Conservation (phyloP, 2,888 invertebrate genomes). For the Sinelater perroti region DNA sequence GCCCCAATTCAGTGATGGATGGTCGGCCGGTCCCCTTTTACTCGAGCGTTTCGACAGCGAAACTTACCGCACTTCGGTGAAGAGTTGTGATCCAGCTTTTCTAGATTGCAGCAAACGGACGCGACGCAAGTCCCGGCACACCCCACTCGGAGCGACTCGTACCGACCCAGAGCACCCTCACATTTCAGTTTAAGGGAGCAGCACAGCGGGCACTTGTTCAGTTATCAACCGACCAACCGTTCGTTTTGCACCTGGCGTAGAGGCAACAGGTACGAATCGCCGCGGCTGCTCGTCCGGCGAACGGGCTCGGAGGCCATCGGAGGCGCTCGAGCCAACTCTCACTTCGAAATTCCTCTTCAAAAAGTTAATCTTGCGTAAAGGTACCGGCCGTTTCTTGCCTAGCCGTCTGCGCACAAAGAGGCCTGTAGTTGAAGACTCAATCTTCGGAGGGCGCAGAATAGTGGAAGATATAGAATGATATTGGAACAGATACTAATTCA, state of each 20-base stretch:
- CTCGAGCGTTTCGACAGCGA: neutral
- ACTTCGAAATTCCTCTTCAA: slow-evolving; percentile 20
- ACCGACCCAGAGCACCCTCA: slow-evolving; percentile 10
- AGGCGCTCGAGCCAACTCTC: slow-evolving; percentile 21
- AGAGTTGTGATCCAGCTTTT: slow-evolving; percentile 27
- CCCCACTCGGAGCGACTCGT: neutral
- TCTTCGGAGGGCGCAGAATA: no score
- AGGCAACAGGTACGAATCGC: slow-evolving; percentile 46
- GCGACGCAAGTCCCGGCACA: neutral
- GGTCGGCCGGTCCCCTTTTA: slow-evolving; percentile 9
- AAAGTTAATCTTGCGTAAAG: slow-evolving; percentile 8
- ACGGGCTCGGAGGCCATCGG: slow-evolving; percentile 24
- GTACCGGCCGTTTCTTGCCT: neutral
- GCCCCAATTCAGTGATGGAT: no score
- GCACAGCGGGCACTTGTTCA: slow-evolving; percentile 19
- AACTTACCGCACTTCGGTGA: slow-evolving; percentile 22
- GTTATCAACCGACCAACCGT: slow-evolving; percentile 38
- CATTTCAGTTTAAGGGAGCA: slow-evolving; percentile 24
- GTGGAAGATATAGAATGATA: no score
- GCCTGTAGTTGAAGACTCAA: no score
- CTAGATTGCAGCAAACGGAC: slow-evolving; percentile 14
- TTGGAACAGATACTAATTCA: no score
- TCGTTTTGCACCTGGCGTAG: slow-evolving; percentile 44
- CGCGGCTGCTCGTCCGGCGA: slow-evolving; percentile 26
- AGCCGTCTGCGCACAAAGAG: no score